Conservation (phyloP, 2,797 vertebrate species). For the Galago senegalensis region DNA sequence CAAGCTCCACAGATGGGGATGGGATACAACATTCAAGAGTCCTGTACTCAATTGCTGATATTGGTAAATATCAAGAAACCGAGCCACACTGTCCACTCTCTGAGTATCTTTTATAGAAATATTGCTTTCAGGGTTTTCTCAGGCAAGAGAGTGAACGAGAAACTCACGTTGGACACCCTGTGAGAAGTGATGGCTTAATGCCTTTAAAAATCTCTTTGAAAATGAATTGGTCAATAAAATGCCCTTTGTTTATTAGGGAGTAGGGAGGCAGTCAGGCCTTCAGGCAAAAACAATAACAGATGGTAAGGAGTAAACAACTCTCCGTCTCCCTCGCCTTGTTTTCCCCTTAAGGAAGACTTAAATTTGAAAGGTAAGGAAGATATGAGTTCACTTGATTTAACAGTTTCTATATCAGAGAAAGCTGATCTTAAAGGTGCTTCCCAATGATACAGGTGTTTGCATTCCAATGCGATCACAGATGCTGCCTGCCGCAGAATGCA, state of each 20-base stretch:
- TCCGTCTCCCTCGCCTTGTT: accelerated
- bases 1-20: not conserved
- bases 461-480: not conserved
- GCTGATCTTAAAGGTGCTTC: not conserved
- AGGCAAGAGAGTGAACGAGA: conserved; percentile 26
- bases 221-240: conserved; percentile 75
- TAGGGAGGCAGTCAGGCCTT: not conserved
- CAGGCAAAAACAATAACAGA: conserved; percentile 18
- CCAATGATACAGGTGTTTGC: not conserved
- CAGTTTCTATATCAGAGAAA: not conserved
- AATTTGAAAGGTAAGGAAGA: not conserved
- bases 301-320: not conserved
- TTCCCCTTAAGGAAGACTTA: conserved; percentile 21
- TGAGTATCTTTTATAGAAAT: not conserved
- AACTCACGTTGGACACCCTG: not conserved
- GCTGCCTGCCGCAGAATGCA: not conserved
- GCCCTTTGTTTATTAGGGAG: conserved; percentile 26
- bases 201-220: conserved; percentile 65
- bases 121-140: conserved; percentile 31
- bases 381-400: not conserved
- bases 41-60: not conserved
- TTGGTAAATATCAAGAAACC: not conserved
- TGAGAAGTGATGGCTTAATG: conserved; percentile 62
- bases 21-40: not conserved
- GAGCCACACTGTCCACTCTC: not conserved